Percentiles rank a stretch among this genome's conserved stretches.
Evolutionary conservation across 2,113 vertebrate species (phyloP).

Genomic region (Hystrix brachyura): DNA sequence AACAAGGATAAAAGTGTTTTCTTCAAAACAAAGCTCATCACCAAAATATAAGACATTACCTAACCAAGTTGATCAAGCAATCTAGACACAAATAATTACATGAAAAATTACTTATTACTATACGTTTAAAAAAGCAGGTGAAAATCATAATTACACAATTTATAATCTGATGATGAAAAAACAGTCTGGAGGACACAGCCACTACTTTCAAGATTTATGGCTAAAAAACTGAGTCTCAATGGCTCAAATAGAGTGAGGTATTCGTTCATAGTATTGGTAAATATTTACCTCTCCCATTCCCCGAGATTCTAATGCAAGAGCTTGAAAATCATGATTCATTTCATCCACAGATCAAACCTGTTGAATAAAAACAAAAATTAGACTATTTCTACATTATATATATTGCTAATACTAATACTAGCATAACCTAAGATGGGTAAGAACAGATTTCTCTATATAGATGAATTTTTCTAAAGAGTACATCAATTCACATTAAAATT

Average conservation of each 20-base stretch:
- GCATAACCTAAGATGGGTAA: conserved; percentile 32
- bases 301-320: conserved; percentile 98
- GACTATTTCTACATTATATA: conserved; percentile 22
- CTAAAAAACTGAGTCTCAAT: conserved; percentile 37
- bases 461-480: conserved; percentile 26
- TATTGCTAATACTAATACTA: conserved; percentile 14
- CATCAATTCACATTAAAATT: background rate
- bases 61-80: conserved; percentile 60
- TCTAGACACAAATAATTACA: conserved; percentile 58
- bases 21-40: conserved; percentile 60
- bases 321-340: conserved; percentile 99
- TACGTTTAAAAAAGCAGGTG: background rate
- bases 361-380: conserved; percentile 77
- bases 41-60: conserved; percentile 51
- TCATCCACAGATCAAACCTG: conserved; percentile 97
- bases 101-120: conserved; percentile 37
- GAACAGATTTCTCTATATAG: conserved; percentile 26
- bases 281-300: conserved; percentile 98
- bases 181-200: background rate
- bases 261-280: conserved; percentile 61
- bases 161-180: conserved; percentile 12
- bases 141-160: conserved; percentile 35
- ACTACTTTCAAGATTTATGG: conserved; percentile 52
- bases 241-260: conserved; percentile 17
- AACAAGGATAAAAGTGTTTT: conserved; percentile 55